Evolutionary conservation across 92 coral and sea anemone genomes (phyloP).

Genomic region (Virgularia gustaviana): DNA sequence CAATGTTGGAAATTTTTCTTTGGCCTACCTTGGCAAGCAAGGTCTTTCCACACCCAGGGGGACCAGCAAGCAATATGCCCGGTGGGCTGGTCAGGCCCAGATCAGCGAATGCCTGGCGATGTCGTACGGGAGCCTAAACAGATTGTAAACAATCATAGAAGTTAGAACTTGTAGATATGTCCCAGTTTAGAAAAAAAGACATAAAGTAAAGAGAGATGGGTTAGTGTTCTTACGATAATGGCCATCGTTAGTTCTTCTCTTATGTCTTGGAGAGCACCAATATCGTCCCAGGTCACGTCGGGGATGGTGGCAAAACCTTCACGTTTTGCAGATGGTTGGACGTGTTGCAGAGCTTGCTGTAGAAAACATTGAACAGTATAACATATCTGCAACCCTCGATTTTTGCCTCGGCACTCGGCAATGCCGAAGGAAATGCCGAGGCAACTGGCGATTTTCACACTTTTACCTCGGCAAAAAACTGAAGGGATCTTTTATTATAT

Average conservation of each 20-base stretch:
- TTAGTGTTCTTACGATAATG: slow-evolving; percentile 70
- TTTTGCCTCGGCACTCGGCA: no score
- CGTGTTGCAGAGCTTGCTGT: slow-evolving; percentile 74
- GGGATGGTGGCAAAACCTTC: slow-evolving; percentile 99
- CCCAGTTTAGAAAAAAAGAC: no score
- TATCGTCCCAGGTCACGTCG: slow-evolving; percentile 90
- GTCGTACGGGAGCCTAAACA: slow-evolving; percentile 84
- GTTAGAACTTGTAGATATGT: no score
- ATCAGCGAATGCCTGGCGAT: slow-evolving; percentile 83
- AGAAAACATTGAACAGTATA: not conserved
- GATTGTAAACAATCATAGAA: no score
- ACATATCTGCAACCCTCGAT: no score
- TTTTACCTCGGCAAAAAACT: no score
- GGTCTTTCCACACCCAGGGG: slow-evolving; percentile 98
- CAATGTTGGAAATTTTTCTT: no score
- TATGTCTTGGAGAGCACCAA: slow-evolving; percentile 85
- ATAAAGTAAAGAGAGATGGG: no score
- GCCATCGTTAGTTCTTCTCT: slow-evolving; percentile 92
- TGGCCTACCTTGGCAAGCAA: slow-evolving; percentile 92
- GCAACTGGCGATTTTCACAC: no score
- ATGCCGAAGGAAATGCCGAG: no score
- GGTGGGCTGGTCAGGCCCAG: slow-evolving; percentile 96
- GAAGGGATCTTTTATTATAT: no score
- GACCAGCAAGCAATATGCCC: slow-evolving; percentile 95
- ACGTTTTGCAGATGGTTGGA: slow-evolving; percentile 97